Evolutionary conservation across 2,888 invertebrate species (phyloP).

Genomic region (Myopa tessellatipennis): DNA sequence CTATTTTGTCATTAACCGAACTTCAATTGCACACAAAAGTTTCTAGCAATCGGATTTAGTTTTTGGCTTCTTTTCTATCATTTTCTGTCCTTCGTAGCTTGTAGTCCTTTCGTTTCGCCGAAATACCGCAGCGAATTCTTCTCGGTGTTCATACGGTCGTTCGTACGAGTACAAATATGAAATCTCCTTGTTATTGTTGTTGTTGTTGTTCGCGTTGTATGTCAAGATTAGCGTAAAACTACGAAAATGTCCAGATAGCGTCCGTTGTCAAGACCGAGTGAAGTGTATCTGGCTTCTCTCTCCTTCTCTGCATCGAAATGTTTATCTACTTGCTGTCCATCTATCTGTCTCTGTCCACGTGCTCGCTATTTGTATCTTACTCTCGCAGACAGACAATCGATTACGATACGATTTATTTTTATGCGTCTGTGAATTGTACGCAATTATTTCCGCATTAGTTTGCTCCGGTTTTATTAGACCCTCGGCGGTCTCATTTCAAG

Average conservation of each 20-base stretch:
- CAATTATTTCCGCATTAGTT: slow-evolving; percentile 47
- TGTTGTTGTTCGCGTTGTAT: neutral
- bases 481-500: neutral
- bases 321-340: neutral
- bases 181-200: neutral
- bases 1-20: slow-evolving; percentile 17
- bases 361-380: neutral
- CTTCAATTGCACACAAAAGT: slow-evolving; percentile 18
- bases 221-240: slow-evolving; percentile 18
- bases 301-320: neutral
- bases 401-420: slow-evolving; percentile 44
- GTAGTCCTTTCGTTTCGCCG: neutral
- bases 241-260: slow-evolving; percentile 18
- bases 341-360: neutral
- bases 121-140: neutral
- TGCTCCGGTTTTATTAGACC: neutral
- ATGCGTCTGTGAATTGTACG: slow-evolving; percentile 44
- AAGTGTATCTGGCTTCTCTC: neutral
- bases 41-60: slow-evolving; percentile 20
- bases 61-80: slow-evolving; percentile 6
- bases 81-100: neutral
- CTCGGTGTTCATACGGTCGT: neutral
- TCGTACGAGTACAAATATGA: neutral
- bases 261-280: neutral
- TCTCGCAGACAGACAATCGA: slow-evolving; percentile 40